A percentile compares a stretch with the other conserved stretches of the same genome.
Conservation (phyloP, 1,140 invertebrate genomes). For the Leptoteleia sp. region DNA sequence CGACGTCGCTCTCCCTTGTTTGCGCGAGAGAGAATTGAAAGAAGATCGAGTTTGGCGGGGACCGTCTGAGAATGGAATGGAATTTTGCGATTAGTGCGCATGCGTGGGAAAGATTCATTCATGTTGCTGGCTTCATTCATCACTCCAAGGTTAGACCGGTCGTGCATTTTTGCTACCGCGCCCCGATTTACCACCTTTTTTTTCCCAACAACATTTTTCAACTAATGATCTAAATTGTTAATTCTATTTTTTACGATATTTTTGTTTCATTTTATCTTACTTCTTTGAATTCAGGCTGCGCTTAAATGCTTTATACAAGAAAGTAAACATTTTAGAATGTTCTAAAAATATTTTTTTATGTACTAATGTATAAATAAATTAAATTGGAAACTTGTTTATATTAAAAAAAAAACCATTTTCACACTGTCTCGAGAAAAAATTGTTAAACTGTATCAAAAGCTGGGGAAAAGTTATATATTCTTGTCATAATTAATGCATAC, state of each 20-base stretch:
- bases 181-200: conserved; percentile 30
- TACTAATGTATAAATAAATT: too few species aligned
- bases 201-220: conserved; percentile 23
- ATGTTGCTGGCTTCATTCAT: conserved; percentile 53
- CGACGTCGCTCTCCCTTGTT: conserved; percentile 39
- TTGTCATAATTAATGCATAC: too few species aligned
- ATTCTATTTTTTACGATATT: background rate
- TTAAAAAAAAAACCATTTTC: too few species aligned
- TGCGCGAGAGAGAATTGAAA: conserved; percentile 56
- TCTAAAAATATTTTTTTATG: too few species aligned
- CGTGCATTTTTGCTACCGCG: conserved; percentile 48
- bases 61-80: conserved; percentile 61
- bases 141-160: conserved; percentile 47
- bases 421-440: too few species aligned
- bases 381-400: too few species aligned
- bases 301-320: too few species aligned
- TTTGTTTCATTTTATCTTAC: background rate
- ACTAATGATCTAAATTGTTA: conserved; percentile 38
- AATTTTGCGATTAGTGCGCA: conserved; percentile 61
- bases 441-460: too few species aligned
- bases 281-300: background rate
- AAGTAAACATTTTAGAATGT: too few species aligned
- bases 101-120: conserved; percentile 58
- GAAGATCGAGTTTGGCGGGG: conserved; percentile 61
- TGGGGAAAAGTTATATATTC: too few species aligned